Conservation (phyloP, 2,113 vertebrate species). For the Miniopterus natalensis region DNA sequence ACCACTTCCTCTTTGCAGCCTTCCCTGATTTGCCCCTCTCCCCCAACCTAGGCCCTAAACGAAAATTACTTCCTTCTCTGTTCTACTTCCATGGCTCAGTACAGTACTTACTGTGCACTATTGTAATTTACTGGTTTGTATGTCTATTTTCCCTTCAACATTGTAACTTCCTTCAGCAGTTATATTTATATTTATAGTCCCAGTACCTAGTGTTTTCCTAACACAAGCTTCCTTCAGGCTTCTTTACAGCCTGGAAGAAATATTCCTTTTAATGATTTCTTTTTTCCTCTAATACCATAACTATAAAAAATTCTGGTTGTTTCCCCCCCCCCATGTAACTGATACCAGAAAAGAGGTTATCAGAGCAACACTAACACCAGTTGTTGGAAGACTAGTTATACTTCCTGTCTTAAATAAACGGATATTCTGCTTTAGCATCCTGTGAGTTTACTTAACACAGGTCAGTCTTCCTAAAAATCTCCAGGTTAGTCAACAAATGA, state of each 20-base stretch:
- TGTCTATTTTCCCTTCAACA: not conserved
- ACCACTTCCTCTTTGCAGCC: not conserved
- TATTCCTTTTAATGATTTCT: not conserved
- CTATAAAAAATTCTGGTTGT: not conserved
- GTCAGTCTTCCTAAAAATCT: not conserved
- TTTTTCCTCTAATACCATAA: not conserved
- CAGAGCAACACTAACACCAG: not conserved
- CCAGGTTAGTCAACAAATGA: not conserved
- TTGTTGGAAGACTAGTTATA: not conserved
- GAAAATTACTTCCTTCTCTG: not conserved
- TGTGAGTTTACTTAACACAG: not conserved
- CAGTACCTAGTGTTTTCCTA: not conserved
- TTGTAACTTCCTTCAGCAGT: not conserved
- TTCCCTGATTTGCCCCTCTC: not conserved
- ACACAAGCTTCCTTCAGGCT: not conserved
- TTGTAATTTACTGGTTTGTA: not conserved
- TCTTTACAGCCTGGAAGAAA: not conserved
- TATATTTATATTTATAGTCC: not conserved
- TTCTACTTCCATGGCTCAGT: not conserved
- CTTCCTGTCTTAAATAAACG: not conserved
- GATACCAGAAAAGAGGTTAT: not conserved
- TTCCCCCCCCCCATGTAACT: not conserved
- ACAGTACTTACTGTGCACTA: too few relatives aligned
- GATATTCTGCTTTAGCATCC: not conserved
- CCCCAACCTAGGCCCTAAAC: not conserved